Percentiles rank a stretch among this genome's conserved stretches.
phyloP scores from a whole-genome alignment of 2,888 invertebrate species.

The Phalera bucephala region DNA sequence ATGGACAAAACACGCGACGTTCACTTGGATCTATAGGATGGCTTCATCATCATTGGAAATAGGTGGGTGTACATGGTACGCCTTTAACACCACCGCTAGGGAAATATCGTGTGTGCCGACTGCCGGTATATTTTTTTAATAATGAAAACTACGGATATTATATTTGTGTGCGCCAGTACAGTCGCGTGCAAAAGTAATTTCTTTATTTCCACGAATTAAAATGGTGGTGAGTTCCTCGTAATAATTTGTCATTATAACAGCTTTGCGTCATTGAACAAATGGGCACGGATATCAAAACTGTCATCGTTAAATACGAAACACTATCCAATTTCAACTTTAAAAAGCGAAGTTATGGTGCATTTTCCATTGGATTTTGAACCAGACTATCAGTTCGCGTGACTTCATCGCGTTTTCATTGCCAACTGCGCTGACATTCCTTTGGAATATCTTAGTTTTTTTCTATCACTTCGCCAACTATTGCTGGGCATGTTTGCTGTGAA shows the following conservation, averaged over 20 bases:
- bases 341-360: background rate
- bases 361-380: slow-evolving; percentile 4
- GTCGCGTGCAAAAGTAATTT: slow-evolving; percentile 8
- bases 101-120: no score
- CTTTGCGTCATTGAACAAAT: slow-evolving; percentile 20
- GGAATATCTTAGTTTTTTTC: slow-evolving; percentile 34
- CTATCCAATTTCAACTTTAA: slow-evolving; percentile 5
- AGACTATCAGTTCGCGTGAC: slow-evolving; percentile 31
- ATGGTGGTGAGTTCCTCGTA: slow-evolving; percentile 9
- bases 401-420: slow-evolving; percentile 28
- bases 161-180: slow-evolving; percentile 1
- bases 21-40: no score
- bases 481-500: slow-evolving; percentile 31
- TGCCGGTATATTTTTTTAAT: no score
- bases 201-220: slow-evolving; percentile 7
- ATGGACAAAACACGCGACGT: no score
- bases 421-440: slow-evolving; percentile 37
- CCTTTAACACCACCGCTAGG: no score
- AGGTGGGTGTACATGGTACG: no score
- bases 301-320: background rate
- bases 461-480: slow-evolving; percentile 35
- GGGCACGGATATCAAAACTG: slow-evolving; percentile 1
- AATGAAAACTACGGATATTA: no score
- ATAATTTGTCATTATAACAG: slow-evolving; percentile 29
- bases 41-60: no score